A percentile compares a stretch with the other conserved stretches of the same genome.
phyloP scores from a whole-genome alignment of 2,888 invertebrate genomes.

The Spicauda simplicius region DNA sequence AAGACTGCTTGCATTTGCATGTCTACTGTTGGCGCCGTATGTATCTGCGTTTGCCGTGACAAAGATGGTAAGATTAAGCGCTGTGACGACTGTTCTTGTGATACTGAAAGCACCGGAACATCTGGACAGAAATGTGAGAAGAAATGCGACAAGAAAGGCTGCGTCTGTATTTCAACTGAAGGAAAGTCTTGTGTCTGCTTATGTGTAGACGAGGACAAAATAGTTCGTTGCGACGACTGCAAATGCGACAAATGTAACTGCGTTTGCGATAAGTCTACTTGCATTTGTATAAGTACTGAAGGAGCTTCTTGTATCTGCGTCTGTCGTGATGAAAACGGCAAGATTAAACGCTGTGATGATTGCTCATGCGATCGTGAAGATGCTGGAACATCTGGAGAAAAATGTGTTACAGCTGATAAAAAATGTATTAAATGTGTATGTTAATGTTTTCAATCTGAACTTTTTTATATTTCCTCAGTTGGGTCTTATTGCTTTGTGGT shows the following conservation, averaged over 20 bases:
- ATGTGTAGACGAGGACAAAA: slow-evolving; percentile 47
- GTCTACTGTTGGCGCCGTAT: slow-evolving; percentile 30
- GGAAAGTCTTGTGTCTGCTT: slow-evolving; percentile 53
- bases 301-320: slow-evolving; percentile 44
- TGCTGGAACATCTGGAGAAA: background rate
- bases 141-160: slow-evolving; percentile 50
- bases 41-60: slow-evolving; percentile 50
- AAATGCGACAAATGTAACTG: slow-evolving; percentile 11
- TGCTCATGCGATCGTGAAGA: background rate
- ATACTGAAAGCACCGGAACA: too few species aligned
- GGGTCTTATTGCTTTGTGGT: slow-evolving; percentile 36
- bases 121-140: background rate
- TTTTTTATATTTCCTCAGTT: too few species aligned
- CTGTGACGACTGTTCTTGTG: slow-evolving; percentile 46
- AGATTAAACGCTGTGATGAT: slow-evolving; percentile 43
- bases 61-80: slow-evolving; percentile 44
- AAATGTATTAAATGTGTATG: too few species aligned
- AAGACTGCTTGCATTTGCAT: slow-evolving; percentile 41
- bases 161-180: slow-evolving; percentile 54
- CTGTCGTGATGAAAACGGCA: slow-evolving; percentile 47
- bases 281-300: slow-evolving; percentile 44
- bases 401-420: too few species aligned
- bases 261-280: slow-evolving; percentile 19
- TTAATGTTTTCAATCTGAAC: too few species aligned
- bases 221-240: slow-evolving; percentile 50